Percentiles rank a stretch among this genome's conserved stretches.
These are phyloP conservation scores for Aythya baeri DNA, from an alignment of 2,113 vertebrate species.

Conservation along the genomic window DNA sequence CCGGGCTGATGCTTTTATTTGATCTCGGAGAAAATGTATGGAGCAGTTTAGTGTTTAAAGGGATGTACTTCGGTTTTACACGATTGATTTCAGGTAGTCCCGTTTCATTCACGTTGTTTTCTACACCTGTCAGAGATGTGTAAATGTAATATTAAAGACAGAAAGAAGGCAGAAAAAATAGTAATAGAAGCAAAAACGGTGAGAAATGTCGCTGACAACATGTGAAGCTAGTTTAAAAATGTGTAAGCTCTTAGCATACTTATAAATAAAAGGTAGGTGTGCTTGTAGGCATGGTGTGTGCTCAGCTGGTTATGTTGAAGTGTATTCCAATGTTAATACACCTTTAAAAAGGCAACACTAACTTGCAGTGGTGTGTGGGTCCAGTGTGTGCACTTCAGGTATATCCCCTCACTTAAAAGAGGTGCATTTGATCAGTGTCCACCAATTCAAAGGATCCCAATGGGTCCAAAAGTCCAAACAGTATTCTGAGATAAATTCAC, in stretches of 20 bases:
- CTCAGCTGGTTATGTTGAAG: not conserved
- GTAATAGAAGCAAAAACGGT: not conserved
- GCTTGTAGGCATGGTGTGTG: not conserved
- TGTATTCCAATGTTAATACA: not conserved
- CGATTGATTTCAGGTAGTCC: not conserved
- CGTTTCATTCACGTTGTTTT: not conserved
- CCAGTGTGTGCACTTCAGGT: not conserved
- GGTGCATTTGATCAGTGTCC: not conserved
- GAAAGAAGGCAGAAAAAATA: not conserved
- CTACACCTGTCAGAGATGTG: not conserved
- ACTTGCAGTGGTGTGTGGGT: not conserved
- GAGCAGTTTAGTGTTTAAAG: not conserved
- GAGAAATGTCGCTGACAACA: not conserved
- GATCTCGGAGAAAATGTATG: not conserved
- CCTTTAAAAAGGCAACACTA: slow-evolving; percentile 18
- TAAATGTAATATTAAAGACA: not conserved
- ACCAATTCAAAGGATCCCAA: not conserved
- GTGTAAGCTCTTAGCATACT: not conserved
- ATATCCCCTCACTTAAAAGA: not conserved
- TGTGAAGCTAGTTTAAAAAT: not conserved
- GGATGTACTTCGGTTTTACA: not conserved
- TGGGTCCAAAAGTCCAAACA: not conserved
- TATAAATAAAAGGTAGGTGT: not conserved
- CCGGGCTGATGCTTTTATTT: not conserved
- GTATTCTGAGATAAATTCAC: not conserved